phyloP scores from a whole-genome alignment of 2,113 vertebrate species.

The Rhinogobius similis region DNA sequence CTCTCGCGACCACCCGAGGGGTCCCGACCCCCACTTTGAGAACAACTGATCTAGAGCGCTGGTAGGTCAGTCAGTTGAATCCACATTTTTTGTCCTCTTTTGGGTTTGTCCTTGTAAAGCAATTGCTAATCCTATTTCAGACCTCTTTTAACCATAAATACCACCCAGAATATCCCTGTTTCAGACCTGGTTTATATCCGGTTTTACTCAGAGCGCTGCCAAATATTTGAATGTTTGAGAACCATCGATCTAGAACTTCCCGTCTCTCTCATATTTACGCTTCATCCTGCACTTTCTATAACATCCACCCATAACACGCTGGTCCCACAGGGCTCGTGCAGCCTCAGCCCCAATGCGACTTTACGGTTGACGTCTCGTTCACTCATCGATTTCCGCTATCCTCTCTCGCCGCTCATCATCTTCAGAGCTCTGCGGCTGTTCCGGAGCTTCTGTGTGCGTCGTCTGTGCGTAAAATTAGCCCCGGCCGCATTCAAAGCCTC shows the following conservation, averaged over 20 bases:
- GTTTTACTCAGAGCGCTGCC: no score
- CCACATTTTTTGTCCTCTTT: no score
- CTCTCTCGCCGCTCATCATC: not conserved
- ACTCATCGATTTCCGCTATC: not conserved
- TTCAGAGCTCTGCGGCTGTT: constrained; percentile 7
- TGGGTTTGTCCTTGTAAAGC: no score
- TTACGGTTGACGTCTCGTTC: not conserved
- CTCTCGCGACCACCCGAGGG: no score
- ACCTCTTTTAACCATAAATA: no score
- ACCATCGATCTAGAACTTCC: not conserved
- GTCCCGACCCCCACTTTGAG: no score
- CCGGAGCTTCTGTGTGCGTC: constrained; percentile 18
- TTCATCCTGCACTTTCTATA: not conserved
- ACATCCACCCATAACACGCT: not conserved
- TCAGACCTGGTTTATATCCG: no score
- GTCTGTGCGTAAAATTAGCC: constrained; percentile 51
- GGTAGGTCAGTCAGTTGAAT: no score
- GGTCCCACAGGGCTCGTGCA: not conserved
- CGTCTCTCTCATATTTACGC: not conserved
- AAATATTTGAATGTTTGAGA: not conserved
- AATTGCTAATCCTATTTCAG: no score
- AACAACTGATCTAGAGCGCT: no score
- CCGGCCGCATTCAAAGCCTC: constrained; percentile 39
- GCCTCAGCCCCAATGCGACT: not conserved
- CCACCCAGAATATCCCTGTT: no score